phyloP scores from a whole-genome alignment of 2,888 invertebrate species.

The Campopleginae sp. region DNA sequence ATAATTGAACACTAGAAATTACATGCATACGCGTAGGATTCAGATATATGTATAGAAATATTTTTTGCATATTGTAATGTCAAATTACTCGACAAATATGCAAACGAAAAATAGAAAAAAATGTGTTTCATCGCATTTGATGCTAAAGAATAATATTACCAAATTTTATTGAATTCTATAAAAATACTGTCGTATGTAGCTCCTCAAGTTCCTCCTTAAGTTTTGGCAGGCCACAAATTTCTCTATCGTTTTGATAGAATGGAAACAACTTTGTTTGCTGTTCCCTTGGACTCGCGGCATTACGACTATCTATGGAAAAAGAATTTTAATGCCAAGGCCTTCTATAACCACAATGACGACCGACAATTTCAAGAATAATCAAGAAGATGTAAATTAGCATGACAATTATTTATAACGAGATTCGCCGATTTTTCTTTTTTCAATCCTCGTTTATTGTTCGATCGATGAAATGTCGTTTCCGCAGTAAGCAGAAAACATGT shows the following conservation, averaged over 20 bases:
- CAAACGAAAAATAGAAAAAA: too few species aligned
- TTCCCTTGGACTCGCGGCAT: background rate
- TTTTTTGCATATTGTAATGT: too few species aligned
- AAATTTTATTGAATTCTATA: too few species aligned
- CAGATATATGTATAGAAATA: too few species aligned
- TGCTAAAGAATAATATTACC: too few species aligned
- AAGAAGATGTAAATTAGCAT: background rate
- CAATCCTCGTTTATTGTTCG: background rate
- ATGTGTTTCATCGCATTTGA: too few species aligned
- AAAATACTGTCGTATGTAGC: too few species aligned
- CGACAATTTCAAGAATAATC: constrained; percentile 1
- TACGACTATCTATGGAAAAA: background rate
- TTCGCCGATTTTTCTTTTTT: background rate
- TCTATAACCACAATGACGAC: background rate
- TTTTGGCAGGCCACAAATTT: too few species aligned
- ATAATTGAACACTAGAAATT: too few species aligned
- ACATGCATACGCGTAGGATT: too few species aligned
- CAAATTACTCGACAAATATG: too few species aligned
- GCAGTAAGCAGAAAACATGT: background rate
- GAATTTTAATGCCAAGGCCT: background rate
- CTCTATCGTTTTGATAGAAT: background rate
- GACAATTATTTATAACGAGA: background rate
- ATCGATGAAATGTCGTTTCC: background rate
- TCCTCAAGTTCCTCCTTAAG: too few species aligned
- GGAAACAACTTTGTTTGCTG: background rate